phyloP scores from a whole-genome alignment of 2,888 invertebrate genomes.

The Neoaliturus tenellus region DNA sequence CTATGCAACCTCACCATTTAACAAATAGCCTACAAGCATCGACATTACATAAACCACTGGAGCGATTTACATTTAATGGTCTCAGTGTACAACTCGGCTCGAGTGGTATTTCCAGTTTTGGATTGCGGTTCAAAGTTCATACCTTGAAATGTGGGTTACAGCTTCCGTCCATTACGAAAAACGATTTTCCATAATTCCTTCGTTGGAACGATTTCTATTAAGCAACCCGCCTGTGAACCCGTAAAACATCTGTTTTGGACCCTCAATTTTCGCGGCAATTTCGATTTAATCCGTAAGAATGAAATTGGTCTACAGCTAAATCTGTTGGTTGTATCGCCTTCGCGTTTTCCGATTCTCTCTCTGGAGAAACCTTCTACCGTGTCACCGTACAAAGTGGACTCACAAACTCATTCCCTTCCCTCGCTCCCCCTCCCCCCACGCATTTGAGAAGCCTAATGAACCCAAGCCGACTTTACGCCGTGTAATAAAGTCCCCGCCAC shows the following conservation, averaged over 20 bases:
- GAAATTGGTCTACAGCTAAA: neutral
- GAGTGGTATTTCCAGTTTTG: neutral
- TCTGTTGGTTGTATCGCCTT: neutral
- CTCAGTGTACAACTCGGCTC: neutral
- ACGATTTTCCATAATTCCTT: neutral
- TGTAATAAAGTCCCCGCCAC: conserved; percentile 22
- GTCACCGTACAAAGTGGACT: neutral
- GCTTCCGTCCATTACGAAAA: conserved; percentile 28
- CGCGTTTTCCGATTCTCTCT: neutral
- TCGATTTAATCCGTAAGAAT: conserved; percentile 27
- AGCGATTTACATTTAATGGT: neutral
- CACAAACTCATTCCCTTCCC: neutral
- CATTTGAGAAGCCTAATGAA: conserved; percentile 32
- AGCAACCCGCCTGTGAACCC: conserved; percentile 3
- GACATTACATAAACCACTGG: neutral
- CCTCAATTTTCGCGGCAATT: neutral
- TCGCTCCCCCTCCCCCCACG: neutral
- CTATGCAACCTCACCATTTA: too few relatives aligned
- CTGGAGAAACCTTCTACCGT: neutral
- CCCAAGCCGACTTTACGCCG: neutral
- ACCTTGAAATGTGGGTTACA: neutral
- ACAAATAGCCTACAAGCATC: neutral
- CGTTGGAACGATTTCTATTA: neutral
- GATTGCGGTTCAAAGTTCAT: conserved; percentile 48
- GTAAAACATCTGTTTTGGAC: neutral